Base-by-base conservation (phyloP, 2,888 invertebrate species). In the Caenorhabditis becei region DNA sequence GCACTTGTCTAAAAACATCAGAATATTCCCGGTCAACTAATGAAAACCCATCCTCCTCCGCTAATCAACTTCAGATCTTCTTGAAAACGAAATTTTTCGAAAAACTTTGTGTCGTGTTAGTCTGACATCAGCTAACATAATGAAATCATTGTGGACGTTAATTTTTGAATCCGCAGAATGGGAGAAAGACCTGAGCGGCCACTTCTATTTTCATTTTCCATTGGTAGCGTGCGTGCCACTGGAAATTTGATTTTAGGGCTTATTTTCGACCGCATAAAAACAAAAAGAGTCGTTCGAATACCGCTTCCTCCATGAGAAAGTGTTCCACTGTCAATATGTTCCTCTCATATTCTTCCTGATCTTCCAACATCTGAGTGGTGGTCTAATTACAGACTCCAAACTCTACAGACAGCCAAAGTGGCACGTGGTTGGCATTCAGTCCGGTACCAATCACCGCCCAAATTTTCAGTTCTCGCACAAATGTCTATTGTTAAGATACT, bases 171-270 rank as follows among this genome's bases (percentile, higher is more conserved):
- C 56, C 56, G 11, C 5, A n/a, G 18, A 56, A 56, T 56, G 35
- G 14, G 41, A 54, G 28, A 54, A 56, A 56, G 35, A 56, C 24
- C 56, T 47, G 18, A 5, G 4, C 18, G 35, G 23, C 32, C 32
- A 32, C 35, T 58, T 58, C 58, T 58, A 58, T 58, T 58, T 35
- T 58, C 11, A 58, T 14, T 58, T 58, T 35, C 35, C 20, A 58
- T 58, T 58, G 26, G n/a, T 20, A 18, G 11, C n/a, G 1, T 14
- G 18, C n/a, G 54, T 28, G 59, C 20, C 23, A 35, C 24, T 14
- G 24, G 5, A 59, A 24, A 59, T 59, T 59, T 24, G 59, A 59
- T 59, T 59, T 41, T 11, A 24, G 14, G 41, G 16, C 41, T 35
- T 24, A 24, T 59, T 59, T 59, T 41, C 14, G 18, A 35, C n/a